Conservation (phyloP, 2,797 vertebrate genomes). For the Crax fasciolata region DNA sequence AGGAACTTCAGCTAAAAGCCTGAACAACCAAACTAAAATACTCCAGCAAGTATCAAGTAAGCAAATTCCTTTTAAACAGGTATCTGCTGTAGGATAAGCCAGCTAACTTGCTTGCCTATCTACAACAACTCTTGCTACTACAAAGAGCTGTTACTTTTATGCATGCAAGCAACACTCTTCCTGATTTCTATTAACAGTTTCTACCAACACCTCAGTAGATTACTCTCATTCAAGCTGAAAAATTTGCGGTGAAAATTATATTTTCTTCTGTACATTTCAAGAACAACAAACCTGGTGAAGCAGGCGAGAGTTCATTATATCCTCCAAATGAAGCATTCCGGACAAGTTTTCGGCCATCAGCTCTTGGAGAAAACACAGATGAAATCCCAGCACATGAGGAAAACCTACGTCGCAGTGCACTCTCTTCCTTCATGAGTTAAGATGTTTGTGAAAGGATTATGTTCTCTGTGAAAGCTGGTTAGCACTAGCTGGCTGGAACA, state of each 20-base stretch:
- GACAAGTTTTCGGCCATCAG: slow-evolving; percentile 94
- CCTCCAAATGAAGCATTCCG: slow-evolving; percentile 98
- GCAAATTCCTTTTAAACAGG: not conserved
- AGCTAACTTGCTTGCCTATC: not conserved
- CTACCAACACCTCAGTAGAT: not conserved
- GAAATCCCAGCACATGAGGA: slow-evolving; percentile 91
- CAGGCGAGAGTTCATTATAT: slow-evolving; percentile 94
- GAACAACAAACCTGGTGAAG: slow-evolving; percentile 91
- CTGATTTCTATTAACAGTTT: not conserved
- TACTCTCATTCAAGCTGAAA: not conserved
- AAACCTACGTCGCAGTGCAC: slow-evolving; percentile 92
- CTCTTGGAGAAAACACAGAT: slow-evolving; percentile 87
- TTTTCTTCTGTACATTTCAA: not conserved
- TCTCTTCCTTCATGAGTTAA: slow-evolving; percentile 94
- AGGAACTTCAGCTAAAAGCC: slow-evolving; percentile 1
- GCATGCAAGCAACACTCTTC: not conserved
- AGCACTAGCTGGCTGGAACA: slow-evolving; percentile 79
- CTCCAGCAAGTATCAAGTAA: not conserved
- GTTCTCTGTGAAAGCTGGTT: slow-evolving; percentile 80
- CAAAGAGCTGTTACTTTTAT: not conserved
- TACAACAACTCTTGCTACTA: not conserved
- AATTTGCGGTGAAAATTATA: not conserved
- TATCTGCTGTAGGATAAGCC: not conserved
- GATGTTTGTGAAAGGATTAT: slow-evolving; percentile 76
- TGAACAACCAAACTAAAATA: slow-evolving; percentile 10